A percentile compares a stretch with the other conserved stretches of the same genome.
Conservation (phyloP, 2,797 vertebrate genomes). For the Crax fasciolata region DNA sequence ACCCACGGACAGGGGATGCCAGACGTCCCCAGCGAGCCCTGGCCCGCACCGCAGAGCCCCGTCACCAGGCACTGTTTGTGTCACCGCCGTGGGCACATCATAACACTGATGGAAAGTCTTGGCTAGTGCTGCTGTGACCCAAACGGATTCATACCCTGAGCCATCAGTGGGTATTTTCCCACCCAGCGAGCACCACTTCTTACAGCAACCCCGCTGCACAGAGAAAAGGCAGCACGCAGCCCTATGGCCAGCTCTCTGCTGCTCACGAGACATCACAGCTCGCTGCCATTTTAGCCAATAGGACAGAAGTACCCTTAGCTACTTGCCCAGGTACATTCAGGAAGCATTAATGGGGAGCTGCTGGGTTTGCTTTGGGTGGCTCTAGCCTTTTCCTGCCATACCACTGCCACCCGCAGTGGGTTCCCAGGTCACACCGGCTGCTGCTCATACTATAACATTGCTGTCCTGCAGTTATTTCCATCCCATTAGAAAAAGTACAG, state of each 20-base stretch:
- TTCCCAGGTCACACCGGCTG: neutral
- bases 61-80: neutral
- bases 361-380: neutral
- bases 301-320: neutral
- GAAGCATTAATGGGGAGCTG: neutral
- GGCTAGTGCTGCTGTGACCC: neutral
- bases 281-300: fast-evolving
- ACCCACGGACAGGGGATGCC: neutral
- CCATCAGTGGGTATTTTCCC: neutral
- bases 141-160: neutral
- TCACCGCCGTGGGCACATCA: fast-evolving
- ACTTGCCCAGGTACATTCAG: neutral
- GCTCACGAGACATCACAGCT: neutral
- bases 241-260: neutral
- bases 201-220: neutral
- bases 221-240: fast-evolving
- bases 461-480: neutral
- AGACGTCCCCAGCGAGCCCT: neutral
- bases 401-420: neutral
- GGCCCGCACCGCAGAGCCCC: neutral
- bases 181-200: neutral
- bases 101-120: neutral
- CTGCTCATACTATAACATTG: neutral
- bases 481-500: neutral
- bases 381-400: neutral